These are phyloP conservation scores for Drosophila nasuta DNA, from an alignment of 1,140 invertebrate genomes.

Conservation along the genomic window DNA sequence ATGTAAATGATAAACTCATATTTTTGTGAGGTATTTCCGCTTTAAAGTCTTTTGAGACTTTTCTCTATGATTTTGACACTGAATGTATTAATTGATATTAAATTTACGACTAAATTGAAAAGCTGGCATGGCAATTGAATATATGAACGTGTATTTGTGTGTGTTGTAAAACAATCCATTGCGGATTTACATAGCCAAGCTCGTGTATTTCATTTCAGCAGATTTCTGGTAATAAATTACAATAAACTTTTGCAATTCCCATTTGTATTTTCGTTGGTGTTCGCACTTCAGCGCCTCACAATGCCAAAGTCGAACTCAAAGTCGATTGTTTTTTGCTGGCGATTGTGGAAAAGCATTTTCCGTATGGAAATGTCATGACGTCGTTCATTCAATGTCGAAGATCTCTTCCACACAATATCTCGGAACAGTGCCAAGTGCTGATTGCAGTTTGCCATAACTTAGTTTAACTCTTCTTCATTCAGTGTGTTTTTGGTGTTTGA, in stretches of 20 bases:
- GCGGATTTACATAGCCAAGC: constrained; percentile 12
- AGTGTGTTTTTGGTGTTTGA: constrained; percentile 26
- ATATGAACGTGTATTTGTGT: not conserved
- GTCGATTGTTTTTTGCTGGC: constrained; percentile 1
- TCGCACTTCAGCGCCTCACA: constrained; percentile 56
- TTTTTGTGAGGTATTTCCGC: no score
- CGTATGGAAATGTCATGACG: constrained; percentile 46
- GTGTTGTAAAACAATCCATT: constrained; percentile 12
- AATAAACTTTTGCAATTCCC: constrained; percentile 57
- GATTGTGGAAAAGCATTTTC: constrained; percentile 15
- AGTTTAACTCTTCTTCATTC: not conserved
- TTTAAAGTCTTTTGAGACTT: no score
- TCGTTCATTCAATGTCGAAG: constrained; percentile 18
- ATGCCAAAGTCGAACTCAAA: constrained; percentile 36
- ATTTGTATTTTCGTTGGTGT: constrained; percentile 46
- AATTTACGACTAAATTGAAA: constrained; percentile 43
- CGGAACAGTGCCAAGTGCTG: constrained; percentile 29
- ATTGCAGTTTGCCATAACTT: constrained; percentile 18
- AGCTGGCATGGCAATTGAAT: constrained; percentile 18
- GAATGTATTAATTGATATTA: constrained; percentile 50
- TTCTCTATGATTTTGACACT: constrained; percentile 32
- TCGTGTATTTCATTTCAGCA: constrained; percentile 24
- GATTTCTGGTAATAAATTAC: constrained; percentile 44
- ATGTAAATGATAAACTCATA: no score
- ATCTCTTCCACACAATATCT: constrained; percentile 5